Conservation (phyloP, 2,888 invertebrate genomes). For the Sycophila texana region DNA sequence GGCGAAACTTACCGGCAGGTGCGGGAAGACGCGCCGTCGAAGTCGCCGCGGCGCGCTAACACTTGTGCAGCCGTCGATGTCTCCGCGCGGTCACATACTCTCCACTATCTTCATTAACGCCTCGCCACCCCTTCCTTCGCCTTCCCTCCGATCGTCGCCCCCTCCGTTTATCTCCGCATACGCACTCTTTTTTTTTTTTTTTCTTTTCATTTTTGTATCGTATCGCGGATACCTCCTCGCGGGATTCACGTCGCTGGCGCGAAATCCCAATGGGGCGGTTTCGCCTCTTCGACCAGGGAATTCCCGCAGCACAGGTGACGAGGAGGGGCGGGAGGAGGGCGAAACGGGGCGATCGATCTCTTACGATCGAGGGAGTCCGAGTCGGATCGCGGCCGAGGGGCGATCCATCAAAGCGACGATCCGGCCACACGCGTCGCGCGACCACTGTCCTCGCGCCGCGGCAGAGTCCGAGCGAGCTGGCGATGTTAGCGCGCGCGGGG, state of each 20-base stretch:
- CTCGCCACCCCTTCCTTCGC: conserved; percentile 9
- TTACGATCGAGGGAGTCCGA: conserved; percentile 15
- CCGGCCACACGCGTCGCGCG: conserved; percentile 42
- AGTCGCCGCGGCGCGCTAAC: neutral
- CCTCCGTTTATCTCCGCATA: neutral
- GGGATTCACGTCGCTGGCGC: conserved; percentile 20
- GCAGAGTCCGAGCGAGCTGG: neutral
- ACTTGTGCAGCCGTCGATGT: conserved; percentile 53
- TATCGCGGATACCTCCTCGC: neutral
- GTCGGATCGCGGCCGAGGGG: conserved; percentile 12
- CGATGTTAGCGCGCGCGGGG: conserved; percentile 52
- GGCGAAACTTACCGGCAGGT: conserved; percentile 42
- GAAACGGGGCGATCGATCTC: conserved; percentile 30
- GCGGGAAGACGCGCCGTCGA: conserved; percentile 12
- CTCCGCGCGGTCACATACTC: conserved; percentile 28
- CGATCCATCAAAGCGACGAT: conserved; percentile 34
- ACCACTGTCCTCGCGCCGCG: neutral
- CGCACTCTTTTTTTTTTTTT: neutral
- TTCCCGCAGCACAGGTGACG: neutral
- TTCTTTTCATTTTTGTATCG: neutral
- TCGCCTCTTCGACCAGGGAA: neutral
- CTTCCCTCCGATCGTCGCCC: neutral
- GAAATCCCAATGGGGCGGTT: neutral
- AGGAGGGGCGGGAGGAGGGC: conserved; percentile 7
- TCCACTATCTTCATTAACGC: conserved; percentile 47